Base-by-base conservation (phyloP, 2,888 invertebrate species). In the Hesperia comma region DNA sequence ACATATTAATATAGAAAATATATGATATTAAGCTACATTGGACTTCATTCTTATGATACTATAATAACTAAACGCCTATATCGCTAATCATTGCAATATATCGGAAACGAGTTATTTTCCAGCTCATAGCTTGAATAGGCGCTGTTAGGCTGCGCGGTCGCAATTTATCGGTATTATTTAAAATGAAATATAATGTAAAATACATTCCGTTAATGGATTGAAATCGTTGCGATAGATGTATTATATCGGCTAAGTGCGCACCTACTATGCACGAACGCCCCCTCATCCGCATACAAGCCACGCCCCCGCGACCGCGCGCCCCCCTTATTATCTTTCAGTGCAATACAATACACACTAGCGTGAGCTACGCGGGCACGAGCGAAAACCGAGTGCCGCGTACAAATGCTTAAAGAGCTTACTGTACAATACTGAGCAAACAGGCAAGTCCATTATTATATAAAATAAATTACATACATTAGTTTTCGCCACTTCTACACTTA, bases 1-100 rank as follows among this genome's bases (percentile, higher is more conserved):
- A 49, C 46, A 46, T 10, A 49, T 19, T 19, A 49, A 19, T 49
- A 49, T 49, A 19, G 0, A 49, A 12, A 49, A 49, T 17, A 17
- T 49, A 49, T 49, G 19, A 10, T 49, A 49, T 49, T 10, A 46
- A 49, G 49, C 63, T 63, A 63, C 1, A 63, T n/a, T 63, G 63
- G 63, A 63, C 63, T 46, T 14, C 32, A 15, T 56, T 63, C 56
- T 56, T 63, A 56, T 33, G 56, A 56, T 56, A 63, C 56, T 63
- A 40, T 21, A 56, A 21, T 37, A 21, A 46, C 14, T 15, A 21
- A 19, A 32, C 55, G 55, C 55, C 17, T 37, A 26, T 33, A 37
- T 10, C 10, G 37, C 37, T 37, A 37, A 12, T 37, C 10, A 37
- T 37, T 37, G 37, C 37, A 37, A 37, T 37, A 12, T 37, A 37